Evolutionary conservation across 2,888 invertebrate species (phyloP).

Genomic region (Mimas tiliae): DNA sequence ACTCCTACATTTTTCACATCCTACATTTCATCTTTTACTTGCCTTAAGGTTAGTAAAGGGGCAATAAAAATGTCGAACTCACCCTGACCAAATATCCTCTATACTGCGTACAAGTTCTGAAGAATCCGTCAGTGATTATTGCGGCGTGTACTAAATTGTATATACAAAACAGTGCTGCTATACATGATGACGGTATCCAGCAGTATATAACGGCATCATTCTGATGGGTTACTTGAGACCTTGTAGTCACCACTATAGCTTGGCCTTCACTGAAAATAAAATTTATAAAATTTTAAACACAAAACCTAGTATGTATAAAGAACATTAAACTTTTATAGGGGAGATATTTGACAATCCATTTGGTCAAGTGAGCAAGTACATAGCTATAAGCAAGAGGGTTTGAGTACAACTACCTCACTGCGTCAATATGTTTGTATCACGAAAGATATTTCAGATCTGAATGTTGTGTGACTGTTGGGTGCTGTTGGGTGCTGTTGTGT

Average conservation of each 20-base stretch:
- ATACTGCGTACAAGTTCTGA: slow-evolving; percentile 91
- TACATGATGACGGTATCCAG: slow-evolving; percentile 88
- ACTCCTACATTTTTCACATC: too few species aligned
- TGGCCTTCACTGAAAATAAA: slow-evolving; percentile 86
- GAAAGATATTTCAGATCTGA: too few species aligned
- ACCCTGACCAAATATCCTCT: slow-evolving; percentile 87
- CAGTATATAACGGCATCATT: slow-evolving; percentile 86
- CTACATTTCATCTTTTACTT: too few species aligned
- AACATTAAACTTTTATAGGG: too few species aligned
- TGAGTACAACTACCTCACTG: too few species aligned
- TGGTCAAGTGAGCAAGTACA: too few species aligned
- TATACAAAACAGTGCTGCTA: slow-evolving; percentile 86
- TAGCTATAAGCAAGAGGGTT: too few species aligned
- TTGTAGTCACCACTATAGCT: slow-evolving; percentile 86
- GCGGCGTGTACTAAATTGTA: slow-evolving; percentile 89
- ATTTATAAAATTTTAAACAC: not conserved
- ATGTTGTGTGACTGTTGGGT: too few species aligned
- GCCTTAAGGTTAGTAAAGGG: too few species aligned
- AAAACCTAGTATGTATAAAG: not conserved
- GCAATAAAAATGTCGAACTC: slow-evolving; percentile 34
- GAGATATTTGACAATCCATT: too few species aligned
- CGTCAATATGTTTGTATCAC: too few species aligned
- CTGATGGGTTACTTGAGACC: slow-evolving; percentile 84
- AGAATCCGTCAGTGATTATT: slow-evolving; percentile 89
- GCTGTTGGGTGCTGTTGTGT: too few species aligned